phyloP scores from a whole-genome alignment of 2,797 vertebrate genomes.

The Antrozous pallidus region DNA sequence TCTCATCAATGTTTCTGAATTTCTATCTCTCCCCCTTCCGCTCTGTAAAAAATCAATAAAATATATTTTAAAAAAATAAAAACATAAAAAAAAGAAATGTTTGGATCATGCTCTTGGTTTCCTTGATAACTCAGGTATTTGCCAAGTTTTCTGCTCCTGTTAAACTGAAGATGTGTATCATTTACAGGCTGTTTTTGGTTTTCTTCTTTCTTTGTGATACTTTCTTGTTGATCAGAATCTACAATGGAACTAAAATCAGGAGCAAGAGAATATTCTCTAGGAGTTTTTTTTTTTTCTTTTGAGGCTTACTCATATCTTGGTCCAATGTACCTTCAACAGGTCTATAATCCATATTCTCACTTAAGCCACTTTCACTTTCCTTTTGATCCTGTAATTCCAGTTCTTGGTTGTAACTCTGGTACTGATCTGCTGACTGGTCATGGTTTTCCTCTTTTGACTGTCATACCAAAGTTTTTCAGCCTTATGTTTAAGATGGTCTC shows the following conservation, averaged over 20 bases:
- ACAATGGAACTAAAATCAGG: not conserved
- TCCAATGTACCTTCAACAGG: conserved; percentile 33
- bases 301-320: not conserved
- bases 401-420: conserved; percentile 27
- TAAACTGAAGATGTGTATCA: not conserved
- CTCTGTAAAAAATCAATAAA: no score
- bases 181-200: not conserved
- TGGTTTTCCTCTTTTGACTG: conserved; percentile 46
- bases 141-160: not conserved
- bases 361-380: not conserved
- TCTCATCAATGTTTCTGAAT: no score
- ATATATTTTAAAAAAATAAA: no score
- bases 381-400: conserved; percentile 2
- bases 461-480: conserved; percentile 37
- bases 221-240: conserved; percentile 21
- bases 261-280: not conserved
- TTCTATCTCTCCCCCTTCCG: no score
- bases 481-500: not conserved
- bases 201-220: conserved; percentile 25
- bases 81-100: no score
- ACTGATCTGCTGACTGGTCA: conserved; percentile 42
- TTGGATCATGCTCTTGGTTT: conserved; percentile 38
- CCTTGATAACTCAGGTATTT: not conserved
- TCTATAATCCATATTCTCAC: conserved; percentile 30
- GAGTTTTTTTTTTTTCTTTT: not conserved